Percentiles rank a stretch among this genome's conserved stretches.
Conservation (phyloP, 2,797 vertebrate species). For the Ceyx erithaca region DNA sequence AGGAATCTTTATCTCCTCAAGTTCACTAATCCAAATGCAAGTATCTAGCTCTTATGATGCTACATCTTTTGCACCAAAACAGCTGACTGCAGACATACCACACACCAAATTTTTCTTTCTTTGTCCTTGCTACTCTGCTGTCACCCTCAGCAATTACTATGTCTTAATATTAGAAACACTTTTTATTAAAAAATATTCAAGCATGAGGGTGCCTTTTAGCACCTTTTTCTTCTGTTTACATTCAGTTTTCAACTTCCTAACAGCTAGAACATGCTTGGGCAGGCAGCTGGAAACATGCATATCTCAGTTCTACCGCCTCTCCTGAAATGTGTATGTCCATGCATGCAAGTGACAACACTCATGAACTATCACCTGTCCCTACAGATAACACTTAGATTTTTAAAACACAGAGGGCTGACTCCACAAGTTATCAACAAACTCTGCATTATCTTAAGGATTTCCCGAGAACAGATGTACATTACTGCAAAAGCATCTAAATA, state of each 20-base stretch:
- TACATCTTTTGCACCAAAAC: neutral
- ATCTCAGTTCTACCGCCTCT: neutral
- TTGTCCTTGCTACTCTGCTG: neutral
- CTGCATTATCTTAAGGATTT: neutral
- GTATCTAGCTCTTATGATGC: fast-evolving
- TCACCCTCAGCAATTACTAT: neutral
- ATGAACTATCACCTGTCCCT: neutral
- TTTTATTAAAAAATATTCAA: neutral
- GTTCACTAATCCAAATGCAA: neutral
- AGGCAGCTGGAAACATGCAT: neutral
- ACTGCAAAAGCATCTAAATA: neutral
- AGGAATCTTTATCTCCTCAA: neutral
- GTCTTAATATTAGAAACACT: neutral
- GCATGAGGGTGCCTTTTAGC: neutral
- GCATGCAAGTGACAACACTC: neutral
- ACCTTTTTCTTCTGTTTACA: neutral
- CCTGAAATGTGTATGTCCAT: neutral
- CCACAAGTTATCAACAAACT: neutral
- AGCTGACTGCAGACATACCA: neutral
- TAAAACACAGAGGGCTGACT: neutral
- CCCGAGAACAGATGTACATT: neutral
- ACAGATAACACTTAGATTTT: neutral
- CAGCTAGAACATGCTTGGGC: neutral
- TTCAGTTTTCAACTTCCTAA: neutral
- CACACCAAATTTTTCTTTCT: neutral